Conservation (phyloP, 2,113 vertebrate species). For the Jacana jacana region DNA sequence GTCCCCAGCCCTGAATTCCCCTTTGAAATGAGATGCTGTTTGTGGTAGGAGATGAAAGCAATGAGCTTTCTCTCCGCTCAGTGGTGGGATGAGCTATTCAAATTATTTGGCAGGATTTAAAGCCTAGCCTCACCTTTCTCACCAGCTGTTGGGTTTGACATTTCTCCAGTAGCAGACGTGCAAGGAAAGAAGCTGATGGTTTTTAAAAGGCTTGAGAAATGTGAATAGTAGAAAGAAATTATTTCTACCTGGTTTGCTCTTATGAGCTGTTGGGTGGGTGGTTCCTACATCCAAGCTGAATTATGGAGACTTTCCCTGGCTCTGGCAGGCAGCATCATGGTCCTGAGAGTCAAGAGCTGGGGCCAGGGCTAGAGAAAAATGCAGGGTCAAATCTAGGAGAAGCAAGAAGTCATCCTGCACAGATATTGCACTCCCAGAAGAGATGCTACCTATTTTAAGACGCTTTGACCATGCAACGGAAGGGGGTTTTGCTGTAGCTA, state of each 20-base stretch:
- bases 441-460: rapidly evolving
- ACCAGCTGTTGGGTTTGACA: background rate
- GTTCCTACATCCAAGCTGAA: background rate
- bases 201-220: background rate
- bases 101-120: background rate
- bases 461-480: background rate
- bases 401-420: background rate
- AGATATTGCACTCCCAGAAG: background rate
- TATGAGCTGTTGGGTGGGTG: background rate
- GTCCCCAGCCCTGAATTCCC: background rate
- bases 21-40: background rate
- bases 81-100: rapidly evolving
- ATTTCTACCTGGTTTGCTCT: background rate
- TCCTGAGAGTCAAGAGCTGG: rapidly evolving
- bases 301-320: background rate
- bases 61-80: background rate
- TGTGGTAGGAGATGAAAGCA: background rate
- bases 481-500: background rate
- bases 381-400: background rate
- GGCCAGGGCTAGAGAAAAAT: background rate
- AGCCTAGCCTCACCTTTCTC: background rate
- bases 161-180: background rate
- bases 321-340: background rate
- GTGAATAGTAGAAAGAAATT: background rate
- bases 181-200: background rate